Conservation (phyloP, 2,888 invertebrate species). For the Ochropleura plecta region DNA sequence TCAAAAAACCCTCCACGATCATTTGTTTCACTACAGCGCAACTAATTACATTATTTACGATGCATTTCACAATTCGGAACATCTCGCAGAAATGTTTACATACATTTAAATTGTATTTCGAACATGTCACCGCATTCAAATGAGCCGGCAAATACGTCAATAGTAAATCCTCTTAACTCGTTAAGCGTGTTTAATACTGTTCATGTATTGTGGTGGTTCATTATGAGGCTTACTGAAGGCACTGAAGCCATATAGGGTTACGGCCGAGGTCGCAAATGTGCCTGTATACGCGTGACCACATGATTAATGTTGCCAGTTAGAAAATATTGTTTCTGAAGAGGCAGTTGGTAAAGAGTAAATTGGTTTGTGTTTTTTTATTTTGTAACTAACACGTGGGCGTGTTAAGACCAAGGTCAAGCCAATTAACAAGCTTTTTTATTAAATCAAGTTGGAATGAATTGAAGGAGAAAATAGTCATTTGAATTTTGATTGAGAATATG, state of each 20-base stretch:
- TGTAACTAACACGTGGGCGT: slow-evolving; percentile 17
- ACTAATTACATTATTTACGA: slow-evolving; percentile 15
- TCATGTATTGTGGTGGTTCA: slow-evolving; percentile 67
- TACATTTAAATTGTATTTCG: slow-evolving; percentile 12
- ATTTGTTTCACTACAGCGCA: background rate
- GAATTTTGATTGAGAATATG: background rate
- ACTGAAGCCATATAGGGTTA: slow-evolving; percentile 76
- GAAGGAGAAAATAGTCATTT: background rate
- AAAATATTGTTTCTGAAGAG: slow-evolving; percentile 41
- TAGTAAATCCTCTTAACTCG: slow-evolving; percentile 65
- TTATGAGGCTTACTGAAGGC: slow-evolving; percentile 74
- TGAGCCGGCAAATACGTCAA: slow-evolving; percentile 56
- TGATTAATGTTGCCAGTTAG: slow-evolving; percentile 51
- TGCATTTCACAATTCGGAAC: slow-evolving; percentile 39
- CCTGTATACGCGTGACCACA: slow-evolving; percentile 42
- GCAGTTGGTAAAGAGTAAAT: slow-evolving; percentile 15
- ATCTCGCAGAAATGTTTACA: slow-evolving; percentile 17
- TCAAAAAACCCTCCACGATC: background rate
- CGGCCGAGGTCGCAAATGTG: slow-evolving; percentile 68
- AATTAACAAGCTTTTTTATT: background rate
- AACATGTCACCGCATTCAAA: slow-evolving; percentile 51
- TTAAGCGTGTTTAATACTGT: slow-evolving; percentile 66
- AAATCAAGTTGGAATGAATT: background rate
- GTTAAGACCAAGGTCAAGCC: slow-evolving; percentile 32
- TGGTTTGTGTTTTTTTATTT: slow-evolving; percentile 35